Base-by-base conservation (phyloP, 2,888 invertebrate genomes). In the Cheilosia vulpina region DNA sequence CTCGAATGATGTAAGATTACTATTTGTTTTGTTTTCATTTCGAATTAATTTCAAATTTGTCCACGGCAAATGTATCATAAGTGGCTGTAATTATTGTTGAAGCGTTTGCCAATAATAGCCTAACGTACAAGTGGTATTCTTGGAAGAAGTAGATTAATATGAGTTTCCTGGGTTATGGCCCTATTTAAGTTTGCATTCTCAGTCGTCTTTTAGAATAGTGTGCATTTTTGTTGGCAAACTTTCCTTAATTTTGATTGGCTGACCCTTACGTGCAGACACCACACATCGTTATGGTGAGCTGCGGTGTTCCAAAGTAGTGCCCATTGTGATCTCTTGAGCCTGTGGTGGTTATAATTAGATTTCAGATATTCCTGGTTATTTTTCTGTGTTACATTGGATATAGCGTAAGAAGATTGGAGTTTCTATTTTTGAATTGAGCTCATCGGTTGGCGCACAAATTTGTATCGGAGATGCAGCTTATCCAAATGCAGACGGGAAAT, bases 1-100 rank as follows among this genome's bases (percentile, higher is more conserved):
- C 72, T 84, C 88, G 17, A 79, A 82, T 82, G 58, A 71, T 34
- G 88, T 88, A 88, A 88, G 88, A 68, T n/a, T 52, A 45, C 9
- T 50, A 15, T 68, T 53, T 68, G 34, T 50, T 9, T 78, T 21
- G 31, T 77, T n/a, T 53, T 31, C 31, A 45, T 31, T 19, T 31
- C 21, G 43, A 66, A 38, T 27, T 34, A 52, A 38, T 72, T 43
- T 34, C 1, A 43, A 66, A 11, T 11, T 43, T 65, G 27, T 41
- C 19, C 41, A 19, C 38, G n/a, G 31, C 43, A 65, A 6, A 73
- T 63, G 38, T 21, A 27, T 38, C 24, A 17, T 52, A 43, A 73
- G 34, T 65, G 24, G 21, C 9, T 63, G 63, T 41, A 73, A 55
- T 73, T 58, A 17, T 38, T 57, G 31, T 1, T 58, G 58, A 24